phyloP scores from a whole-genome alignment of 2,797 vertebrate species.

The Fistularia tabacaria region DNA sequence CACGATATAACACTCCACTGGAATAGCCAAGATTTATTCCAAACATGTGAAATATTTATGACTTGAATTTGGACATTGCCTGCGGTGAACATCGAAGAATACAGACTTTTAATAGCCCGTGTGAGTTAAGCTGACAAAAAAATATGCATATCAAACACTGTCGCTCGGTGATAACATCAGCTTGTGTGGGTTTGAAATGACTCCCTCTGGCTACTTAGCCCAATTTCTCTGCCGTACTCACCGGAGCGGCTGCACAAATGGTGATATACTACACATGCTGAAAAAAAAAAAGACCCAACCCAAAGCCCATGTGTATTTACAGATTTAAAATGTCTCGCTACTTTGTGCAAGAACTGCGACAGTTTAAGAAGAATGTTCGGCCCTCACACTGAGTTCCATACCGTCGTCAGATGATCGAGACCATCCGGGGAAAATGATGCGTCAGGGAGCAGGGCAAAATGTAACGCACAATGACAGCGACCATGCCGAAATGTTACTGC shows the following conservation, averaged over 20 bases:
- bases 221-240: constrained; percentile 29
- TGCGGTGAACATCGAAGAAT: constrained; percentile 34
- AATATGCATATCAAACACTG: constrained; percentile 25
- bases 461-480: too few species aligned
- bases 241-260: constrained; percentile 23
- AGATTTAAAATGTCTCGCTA: constrained; percentile 13
- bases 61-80: constrained; percentile 29
- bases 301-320: constrained; percentile 3
- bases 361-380: too few species aligned
- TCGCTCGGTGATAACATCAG: constrained; percentile 39
- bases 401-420: too few species aligned
- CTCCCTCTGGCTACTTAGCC: constrained; percentile 37
- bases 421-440: too few species aligned
- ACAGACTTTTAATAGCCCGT: constrained; percentile 37
- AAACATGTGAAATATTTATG: constrained; percentile 44
- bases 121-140: constrained; percentile 15
- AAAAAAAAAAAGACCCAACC: background rate
- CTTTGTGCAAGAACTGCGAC: background rate
- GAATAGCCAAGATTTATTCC: constrained; percentile 38
- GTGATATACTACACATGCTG: constrained; percentile 4
- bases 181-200: constrained; percentile 42
- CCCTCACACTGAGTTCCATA: too few species aligned
- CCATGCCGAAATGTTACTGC: too few species aligned
- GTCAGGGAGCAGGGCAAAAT: too few species aligned
- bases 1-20: constrained; percentile 24